Percentiles rank a stretch among this genome's conserved stretches.
These are phyloP conservation scores for Macroramphosus scolopax DNA, from an alignment of 2,797 vertebrate species.

Conservation along the genomic window DNA sequence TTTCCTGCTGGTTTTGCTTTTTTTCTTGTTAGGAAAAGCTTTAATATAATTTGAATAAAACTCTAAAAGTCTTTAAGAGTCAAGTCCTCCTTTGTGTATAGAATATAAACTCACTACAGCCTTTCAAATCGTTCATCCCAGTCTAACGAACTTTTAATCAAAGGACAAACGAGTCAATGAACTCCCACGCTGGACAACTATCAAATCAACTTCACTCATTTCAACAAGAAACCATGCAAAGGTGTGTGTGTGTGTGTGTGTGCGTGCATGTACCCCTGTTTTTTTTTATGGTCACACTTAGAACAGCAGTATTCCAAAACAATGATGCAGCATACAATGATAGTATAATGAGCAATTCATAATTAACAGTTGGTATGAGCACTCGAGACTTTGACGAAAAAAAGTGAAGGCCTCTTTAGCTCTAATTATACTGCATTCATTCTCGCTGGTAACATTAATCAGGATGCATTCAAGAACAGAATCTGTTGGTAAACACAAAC, in stretches of 20 bases:
- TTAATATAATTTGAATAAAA: too few species aligned
- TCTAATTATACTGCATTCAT: too few species aligned
- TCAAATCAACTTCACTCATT: slow-evolving; percentile 27
- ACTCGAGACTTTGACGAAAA: slow-evolving; percentile 34
- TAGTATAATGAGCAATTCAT: slow-evolving; percentile 44
- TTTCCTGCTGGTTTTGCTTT: too few species aligned
- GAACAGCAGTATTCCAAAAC: slow-evolving; percentile 16
- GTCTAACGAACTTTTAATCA: slow-evolving; percentile 18
- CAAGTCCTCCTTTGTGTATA: too few species aligned
- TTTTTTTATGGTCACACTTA: slow-evolving; percentile 14
- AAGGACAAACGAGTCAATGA: slow-evolving; percentile 25
- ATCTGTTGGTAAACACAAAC: too few species aligned
- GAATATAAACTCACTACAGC: slow-evolving; percentile 1
- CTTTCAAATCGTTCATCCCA: slow-evolving; percentile 11
- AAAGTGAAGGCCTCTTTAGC: slow-evolving; percentile 40
- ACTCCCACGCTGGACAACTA: slow-evolving; percentile 14
- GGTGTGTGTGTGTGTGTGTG: too few species aligned
- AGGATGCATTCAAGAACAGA: slow-evolving; percentile 14
- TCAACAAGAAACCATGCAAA: too few species aligned
- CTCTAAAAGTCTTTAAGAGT: too few species aligned
- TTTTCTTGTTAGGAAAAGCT: too few species aligned
- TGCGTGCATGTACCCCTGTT: slow-evolving; percentile 17
- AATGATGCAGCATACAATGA: slow-evolving; percentile 38
- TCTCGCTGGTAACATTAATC: too few species aligned
- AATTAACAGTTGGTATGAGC: too few species aligned